Base-by-base conservation (phyloP, 2,888 invertebrate genomes). In the Melanophora roralis region DNA sequence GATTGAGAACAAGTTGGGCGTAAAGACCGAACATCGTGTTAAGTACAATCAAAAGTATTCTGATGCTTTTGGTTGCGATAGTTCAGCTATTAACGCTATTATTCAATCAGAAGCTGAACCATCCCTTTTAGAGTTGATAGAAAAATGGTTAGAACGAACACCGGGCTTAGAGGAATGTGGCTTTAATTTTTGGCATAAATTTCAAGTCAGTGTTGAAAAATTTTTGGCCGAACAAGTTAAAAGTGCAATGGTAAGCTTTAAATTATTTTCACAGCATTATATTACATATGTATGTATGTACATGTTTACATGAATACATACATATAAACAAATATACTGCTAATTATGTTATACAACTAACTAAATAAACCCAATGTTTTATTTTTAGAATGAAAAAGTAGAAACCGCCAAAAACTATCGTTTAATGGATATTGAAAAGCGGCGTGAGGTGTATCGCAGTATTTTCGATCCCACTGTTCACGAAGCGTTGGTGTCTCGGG, bases 111-210 rank as follows among this genome's bases (percentile, higher is more conserved):
- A 97, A 89, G 91, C 91, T 6, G 96, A 97, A 83, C 97, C 96
- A 0, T 96, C 98, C 0, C 91, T 99, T 6, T 92, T 95, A 43
- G 93, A 94, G 65, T 91, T 99, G 27, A 95, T 99, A 23, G 95
- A 98, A 89, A 92, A 94, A 53, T 99, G 99, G 99, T 90, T 99
- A 80, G 97, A 97, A 85, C 92, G 98, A 51, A 98, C 98, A 0
- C 99, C 99, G 0, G 98, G 98, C 0, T 91, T 98, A 21, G 95
- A 96, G 86, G 91, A 92, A 0, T 91, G 93, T 64, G 96, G 95
- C 1, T 98, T 98, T 87, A 94, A 97, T 89, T 99, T 99, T 90
- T 98, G 98, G 98, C 94, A 94, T 34, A 97, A 97, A 86, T 99
- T 97, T 90, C 92, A 94, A 84, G 90, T 91, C 1, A 93, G 94